A percentile compares a stretch with the other conserved stretches of the same genome.
phyloP scores from a whole-genome alignment of 2,113 vertebrate species.

The Otus sunia region DNA sequence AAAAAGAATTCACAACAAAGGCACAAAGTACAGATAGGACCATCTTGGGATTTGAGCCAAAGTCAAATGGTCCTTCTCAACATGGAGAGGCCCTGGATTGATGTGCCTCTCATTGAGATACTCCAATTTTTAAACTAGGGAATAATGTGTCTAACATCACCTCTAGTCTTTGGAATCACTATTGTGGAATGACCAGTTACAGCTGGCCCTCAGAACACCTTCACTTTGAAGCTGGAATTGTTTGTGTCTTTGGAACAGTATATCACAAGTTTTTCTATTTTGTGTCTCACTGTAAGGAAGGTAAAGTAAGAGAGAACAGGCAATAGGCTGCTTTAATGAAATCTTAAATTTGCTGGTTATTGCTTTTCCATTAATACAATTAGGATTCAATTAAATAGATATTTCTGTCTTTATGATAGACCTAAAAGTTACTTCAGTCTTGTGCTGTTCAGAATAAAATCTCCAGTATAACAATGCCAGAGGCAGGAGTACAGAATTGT shows the following conservation, averaged over 20 bases:
- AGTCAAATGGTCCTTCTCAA: background rate
- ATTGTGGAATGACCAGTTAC: background rate
- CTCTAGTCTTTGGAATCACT: background rate
- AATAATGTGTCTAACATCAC: background rate
- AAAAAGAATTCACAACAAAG: background rate
- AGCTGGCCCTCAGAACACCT: background rate
- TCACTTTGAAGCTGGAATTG: background rate
- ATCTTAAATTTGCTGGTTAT: background rate
- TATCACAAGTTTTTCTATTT: background rate
- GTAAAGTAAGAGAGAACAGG: background rate
- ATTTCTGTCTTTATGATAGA: background rate
- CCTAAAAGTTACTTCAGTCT: background rate
- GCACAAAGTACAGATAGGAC: background rate
- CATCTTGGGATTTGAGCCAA: fast-evolving
- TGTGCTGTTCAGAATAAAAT: background rate
- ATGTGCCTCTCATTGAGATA: background rate
- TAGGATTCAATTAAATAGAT: background rate
- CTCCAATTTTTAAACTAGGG: background rate
- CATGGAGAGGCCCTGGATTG: background rate
- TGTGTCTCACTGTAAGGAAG: background rate
- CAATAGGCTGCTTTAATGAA: background rate
- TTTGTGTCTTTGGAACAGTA: background rate
- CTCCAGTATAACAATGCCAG: background rate
- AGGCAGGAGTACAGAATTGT: background rate
- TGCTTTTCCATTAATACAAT: background rate